A percentile compares a stretch with the other conserved stretches of the same genome.
Evolutionary conservation across 1,140 invertebrate genomes (phyloP).

Genomic region (Nomia melanderi): DNA sequence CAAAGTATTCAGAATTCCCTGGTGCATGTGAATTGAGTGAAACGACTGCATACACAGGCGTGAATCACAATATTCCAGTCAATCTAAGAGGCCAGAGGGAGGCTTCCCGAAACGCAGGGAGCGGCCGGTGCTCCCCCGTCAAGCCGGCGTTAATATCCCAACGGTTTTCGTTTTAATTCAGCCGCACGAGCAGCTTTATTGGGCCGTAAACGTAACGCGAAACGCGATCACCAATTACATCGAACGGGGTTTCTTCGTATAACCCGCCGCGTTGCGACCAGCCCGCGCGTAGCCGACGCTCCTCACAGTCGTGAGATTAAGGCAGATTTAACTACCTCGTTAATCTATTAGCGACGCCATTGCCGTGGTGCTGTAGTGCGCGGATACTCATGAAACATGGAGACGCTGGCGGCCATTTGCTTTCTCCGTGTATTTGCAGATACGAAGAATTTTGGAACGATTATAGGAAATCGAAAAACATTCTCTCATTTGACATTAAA

Average conservation of each 20-base stretch:
- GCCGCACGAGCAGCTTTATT: slow-evolving; percentile 38
- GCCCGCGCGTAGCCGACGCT: neutral
- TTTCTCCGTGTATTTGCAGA: neutral
- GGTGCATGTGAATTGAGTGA: neutral
- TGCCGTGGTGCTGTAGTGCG: neutral
- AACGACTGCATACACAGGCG: neutral
- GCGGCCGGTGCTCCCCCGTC: neutral
- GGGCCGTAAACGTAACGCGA: slow-evolving; percentile 48
- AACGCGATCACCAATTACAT: slow-evolving; percentile 55
- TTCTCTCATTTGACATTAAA: too few relatives aligned
- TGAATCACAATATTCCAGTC: neutral
- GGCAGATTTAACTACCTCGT: slow-evolving; percentile 54
- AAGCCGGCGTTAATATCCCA: neutral
- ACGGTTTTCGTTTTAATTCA: slow-evolving; percentile 47
- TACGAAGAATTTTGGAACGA: too few relatives aligned
- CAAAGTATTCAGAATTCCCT: neutral
- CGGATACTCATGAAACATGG: neutral
- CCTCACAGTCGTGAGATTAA: slow-evolving; percentile 55
- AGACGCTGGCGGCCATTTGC: neutral
- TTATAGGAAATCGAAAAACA: too few relatives aligned
- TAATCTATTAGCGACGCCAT: slow-evolving; percentile 49
- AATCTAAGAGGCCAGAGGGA: neutral
- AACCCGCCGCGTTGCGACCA: slow-evolving; percentile 5
- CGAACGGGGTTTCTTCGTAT: slow-evolving; percentile 35
- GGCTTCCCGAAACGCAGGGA: neutral